Percentiles rank a stretch among this genome's conserved stretches.
Evolutionary conservation across 1,140 invertebrate species (phyloP).

Genomic region (Drosophila truncata): DNA sequence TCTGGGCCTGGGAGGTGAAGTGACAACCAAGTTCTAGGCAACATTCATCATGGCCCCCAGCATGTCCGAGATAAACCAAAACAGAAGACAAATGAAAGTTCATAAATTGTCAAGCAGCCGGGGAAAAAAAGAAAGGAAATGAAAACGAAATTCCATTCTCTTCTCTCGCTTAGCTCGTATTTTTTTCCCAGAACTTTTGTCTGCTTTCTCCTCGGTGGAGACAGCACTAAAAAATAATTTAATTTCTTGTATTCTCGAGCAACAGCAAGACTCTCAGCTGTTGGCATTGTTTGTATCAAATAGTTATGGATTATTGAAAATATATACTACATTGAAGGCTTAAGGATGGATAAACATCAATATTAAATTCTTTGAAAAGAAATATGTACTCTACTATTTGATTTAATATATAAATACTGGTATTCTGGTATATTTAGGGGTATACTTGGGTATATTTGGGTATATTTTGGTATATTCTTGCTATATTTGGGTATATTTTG

Average conservation of each 20-base stretch:
- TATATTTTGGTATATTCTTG: no score
- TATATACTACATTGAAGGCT: background rate
- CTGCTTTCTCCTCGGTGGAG: background rate
- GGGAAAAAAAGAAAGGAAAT: constrained; percentile 46
- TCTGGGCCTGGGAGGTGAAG: constrained; percentile 3
- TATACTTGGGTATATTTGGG: no score
- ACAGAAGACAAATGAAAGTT: constrained; percentile 54
- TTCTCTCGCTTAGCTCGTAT: background rate
- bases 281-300: constrained; percentile 5
- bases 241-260: constrained; percentile 14
- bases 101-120: constrained; percentile 53
- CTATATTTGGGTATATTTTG: no score
- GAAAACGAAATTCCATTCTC: constrained; percentile 28
- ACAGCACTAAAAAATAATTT: constrained; percentile 30
- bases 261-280: background rate
- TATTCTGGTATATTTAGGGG: no score
- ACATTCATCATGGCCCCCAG: constrained; percentile 46
- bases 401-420: background rate
- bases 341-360: background rate
- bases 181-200: constrained; percentile 5
- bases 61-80: constrained; percentile 53
- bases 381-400: no score
- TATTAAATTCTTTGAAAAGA: background rate
- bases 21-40: constrained; percentile 14
- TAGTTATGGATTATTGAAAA: background rate